Percentiles rank a stretch among this genome's conserved stretches.
These are phyloP conservation scores for Rhysida immarginata DNA, from an alignment of 1,140 invertebrate genomes.

Conservation along the genomic window DNA sequence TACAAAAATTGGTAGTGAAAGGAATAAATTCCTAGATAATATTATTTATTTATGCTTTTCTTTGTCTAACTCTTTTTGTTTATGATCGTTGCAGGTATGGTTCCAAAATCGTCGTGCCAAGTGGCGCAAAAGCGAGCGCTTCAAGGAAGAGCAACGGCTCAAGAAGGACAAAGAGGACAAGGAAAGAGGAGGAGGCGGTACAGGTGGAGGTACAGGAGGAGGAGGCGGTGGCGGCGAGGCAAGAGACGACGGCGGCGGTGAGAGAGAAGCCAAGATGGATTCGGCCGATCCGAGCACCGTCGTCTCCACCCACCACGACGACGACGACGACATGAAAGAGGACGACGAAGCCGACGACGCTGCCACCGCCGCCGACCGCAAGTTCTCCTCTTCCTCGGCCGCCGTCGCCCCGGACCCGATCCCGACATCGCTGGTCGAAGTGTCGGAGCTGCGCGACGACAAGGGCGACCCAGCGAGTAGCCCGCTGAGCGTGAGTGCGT, in stretches of 20 bases:
- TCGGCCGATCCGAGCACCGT: background rate
- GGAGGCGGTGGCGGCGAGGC: constrained; percentile 7
- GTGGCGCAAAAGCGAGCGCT: constrained; percentile 77
- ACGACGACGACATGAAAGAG: background rate
- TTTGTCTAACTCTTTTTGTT: too few species aligned
- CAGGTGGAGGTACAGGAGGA: constrained; percentile 8
- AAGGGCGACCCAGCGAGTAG: background rate
- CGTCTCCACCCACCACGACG: background rate
- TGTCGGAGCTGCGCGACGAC: background rate
- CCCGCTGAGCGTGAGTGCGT: background rate
- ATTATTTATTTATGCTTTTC: too few species aligned
- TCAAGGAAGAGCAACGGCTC: constrained; percentile 67
- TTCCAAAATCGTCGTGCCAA: constrained; percentile 87
- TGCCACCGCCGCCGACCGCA: background rate
- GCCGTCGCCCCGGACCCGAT: background rate
- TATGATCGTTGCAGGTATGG: constrained; percentile 80
- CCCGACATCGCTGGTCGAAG: background rate
- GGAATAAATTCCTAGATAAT: too few species aligned
- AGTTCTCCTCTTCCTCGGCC: background rate
- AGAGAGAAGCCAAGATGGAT: background rate
- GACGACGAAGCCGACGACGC: background rate
- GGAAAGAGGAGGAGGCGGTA: constrained; percentile 11
- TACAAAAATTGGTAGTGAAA: too few species aligned
- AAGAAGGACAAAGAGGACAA: constrained; percentile 50
- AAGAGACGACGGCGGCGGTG: constrained; percentile 10